Base-by-base conservation (phyloP, 2,888 invertebrate genomes). In the Ligdia adustata region DNA sequence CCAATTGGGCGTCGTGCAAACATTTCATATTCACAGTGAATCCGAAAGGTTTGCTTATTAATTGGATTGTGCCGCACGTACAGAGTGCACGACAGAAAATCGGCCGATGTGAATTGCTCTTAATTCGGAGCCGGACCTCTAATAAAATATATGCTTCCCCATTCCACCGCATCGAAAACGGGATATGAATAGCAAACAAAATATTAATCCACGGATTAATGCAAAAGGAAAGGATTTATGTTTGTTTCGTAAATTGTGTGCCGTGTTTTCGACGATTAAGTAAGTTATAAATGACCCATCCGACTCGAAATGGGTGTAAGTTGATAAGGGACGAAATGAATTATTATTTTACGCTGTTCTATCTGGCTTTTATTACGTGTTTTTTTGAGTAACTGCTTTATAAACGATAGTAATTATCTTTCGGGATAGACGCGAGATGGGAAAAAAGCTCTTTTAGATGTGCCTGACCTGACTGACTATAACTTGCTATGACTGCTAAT, bases 1-100 rank as follows among this genome's bases (percentile, higher is more conserved):
- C 74, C 81, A 73, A 79, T 81, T 79, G 75, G 71, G 66, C 73
- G 69, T 59, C 70, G 71, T 60, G 66, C 72, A 79, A 82, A 82
- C 74, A 81, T 84, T 87, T 84, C 71, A 79, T 82, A 86, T 87
- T 85, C 85, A 78, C 76, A 64, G 76, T 75, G 82, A 77, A 78
- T 82, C 69, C 79, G 75, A 80, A 82, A 85, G 82, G 80, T 82
- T 82, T 83, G 80, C 79, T 84, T 82, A 84, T 82, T 85, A 86
- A 85, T 82, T 83, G 81, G 81, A 83, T 83, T 85, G 77, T 82
- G 77, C 75, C 66, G 68, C 77, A 75, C 74, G 75, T 72, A 66
- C 64, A 56, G 62, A 58, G 51, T 48, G 64, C 66, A 60, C 74
- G 75, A 71, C 72, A 63, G 72, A 69, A 79, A 82, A 83, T 79